These are phyloP conservation scores for Habroteleia sp. DNA, from an alignment of 2,888 invertebrate species.

Conservation along the genomic window DNA sequence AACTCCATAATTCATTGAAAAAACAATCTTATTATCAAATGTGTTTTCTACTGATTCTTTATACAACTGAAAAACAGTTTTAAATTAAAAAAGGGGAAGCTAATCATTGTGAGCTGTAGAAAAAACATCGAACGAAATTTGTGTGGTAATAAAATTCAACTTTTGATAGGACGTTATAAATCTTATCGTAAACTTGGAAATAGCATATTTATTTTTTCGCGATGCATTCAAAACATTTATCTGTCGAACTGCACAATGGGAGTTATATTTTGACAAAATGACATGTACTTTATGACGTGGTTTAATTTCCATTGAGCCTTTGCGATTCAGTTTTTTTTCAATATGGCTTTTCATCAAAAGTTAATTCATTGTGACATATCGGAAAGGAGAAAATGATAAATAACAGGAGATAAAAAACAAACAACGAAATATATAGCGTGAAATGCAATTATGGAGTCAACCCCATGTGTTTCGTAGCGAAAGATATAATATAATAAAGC, in stretches of 20 bases:
- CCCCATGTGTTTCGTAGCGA: conserved; percentile 50
- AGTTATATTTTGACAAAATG: background rate
- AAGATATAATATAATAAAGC: conserved; percentile 62
- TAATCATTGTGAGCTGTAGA: no score
- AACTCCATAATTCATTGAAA: conserved; percentile 43
- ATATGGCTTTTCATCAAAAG: background rate
- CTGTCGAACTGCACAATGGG: background rate
- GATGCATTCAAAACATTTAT: no score
- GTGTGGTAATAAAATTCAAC: no score
- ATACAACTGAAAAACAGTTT: no score
- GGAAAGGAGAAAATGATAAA: background rate
- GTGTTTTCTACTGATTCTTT: no score
- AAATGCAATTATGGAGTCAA: conserved; percentile 59
- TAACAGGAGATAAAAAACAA: conserved; percentile 5
- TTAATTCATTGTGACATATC: conserved; percentile 12
- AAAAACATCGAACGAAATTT: no score
- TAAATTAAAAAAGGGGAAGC: no score
- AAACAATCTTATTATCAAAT: no score
- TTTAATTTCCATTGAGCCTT: conserved; percentile 20
- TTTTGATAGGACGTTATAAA: no score
- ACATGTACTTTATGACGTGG: background rate
- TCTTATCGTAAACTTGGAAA: background rate
- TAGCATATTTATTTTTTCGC: no score
- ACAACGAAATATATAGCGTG: conserved; percentile 14
- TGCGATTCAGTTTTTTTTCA: background rate